Conservation (phyloP, 2,888 invertebrate species). For the Aspidiotus destructor region DNA sequence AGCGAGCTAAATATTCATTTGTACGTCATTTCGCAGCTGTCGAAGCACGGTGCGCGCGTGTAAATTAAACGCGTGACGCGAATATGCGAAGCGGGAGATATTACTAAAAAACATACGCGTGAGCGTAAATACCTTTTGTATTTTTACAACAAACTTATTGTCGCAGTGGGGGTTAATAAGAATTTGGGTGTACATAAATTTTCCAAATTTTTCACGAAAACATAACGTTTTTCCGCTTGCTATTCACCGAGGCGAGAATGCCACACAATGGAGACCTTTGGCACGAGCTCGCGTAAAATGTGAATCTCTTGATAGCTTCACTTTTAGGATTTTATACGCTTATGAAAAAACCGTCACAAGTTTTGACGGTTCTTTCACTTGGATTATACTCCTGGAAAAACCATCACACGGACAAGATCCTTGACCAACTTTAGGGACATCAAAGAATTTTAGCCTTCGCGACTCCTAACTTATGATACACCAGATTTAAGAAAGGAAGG, state of each 20-base stretch:
- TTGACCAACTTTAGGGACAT: too few species aligned
- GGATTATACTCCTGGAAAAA: too few species aligned
- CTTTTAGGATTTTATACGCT: not conserved
- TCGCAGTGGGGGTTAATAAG: conserved; percentile 14
- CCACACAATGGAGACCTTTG: too few species aligned
- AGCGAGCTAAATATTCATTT: conserved; percentile 20
- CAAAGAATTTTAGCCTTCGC: too few species aligned
- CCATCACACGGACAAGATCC: too few species aligned
- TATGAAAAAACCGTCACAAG: not conserved
- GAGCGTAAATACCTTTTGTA: conserved; percentile 6
- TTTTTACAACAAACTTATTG: conserved; percentile 27
- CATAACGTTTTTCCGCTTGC: not conserved
- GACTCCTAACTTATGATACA: too few species aligned
- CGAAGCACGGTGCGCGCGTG: not conserved
- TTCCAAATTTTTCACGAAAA: conserved; percentile 18
- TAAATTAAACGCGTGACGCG: conserved; percentile 9
- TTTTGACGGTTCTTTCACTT: too few species aligned
- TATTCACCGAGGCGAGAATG: not conserved
- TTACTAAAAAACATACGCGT: conserved; percentile 3
- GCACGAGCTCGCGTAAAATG: too few species aligned
- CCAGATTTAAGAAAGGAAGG: too few species aligned
- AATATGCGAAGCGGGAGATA: not conserved
- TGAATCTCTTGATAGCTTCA: not conserved
- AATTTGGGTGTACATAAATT: conserved; percentile 15
- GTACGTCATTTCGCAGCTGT: not conserved